Conservation (phyloP, 2,113 vertebrate genomes). For the Crotalus tigris region DNA sequence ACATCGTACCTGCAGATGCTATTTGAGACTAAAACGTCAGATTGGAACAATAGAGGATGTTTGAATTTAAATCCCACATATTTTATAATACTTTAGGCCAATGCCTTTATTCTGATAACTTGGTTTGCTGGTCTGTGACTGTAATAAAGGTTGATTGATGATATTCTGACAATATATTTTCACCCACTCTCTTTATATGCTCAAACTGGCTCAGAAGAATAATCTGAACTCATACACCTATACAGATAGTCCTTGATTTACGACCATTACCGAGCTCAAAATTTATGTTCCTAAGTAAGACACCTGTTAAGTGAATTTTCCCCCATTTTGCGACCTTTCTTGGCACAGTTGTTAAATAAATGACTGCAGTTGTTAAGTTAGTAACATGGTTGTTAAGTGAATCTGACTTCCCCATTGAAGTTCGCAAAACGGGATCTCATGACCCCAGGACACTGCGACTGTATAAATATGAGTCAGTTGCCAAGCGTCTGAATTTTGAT, state of each 20-base stretch:
- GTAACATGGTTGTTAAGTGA: neutral
- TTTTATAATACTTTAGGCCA: neutral
- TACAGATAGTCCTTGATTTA: neutral
- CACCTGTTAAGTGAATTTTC: neutral
- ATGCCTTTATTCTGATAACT: neutral
- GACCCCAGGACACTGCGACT: neutral
- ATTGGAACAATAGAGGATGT: neutral
- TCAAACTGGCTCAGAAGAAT: neutral
- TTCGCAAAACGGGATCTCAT: neutral
- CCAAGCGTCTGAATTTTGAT: neutral
- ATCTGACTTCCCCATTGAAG: neutral
- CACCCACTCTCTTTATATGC: neutral
- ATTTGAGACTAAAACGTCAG: neutral
- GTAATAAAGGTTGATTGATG: neutral
- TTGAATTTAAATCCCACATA: neutral
- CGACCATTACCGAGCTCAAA: neutral
- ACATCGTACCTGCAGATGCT: neutral
- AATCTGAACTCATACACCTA: neutral
- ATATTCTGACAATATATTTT: neutral
- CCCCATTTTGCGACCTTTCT: neutral
- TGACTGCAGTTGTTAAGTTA: neutral
- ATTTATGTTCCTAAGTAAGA: neutral
- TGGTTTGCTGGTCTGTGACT: neutral
- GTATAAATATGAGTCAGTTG: neutral
- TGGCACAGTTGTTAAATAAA: neutral